Conservation (phyloP, 2,113 vertebrate genomes). For the Pygoscelis antarcticus region DNA sequence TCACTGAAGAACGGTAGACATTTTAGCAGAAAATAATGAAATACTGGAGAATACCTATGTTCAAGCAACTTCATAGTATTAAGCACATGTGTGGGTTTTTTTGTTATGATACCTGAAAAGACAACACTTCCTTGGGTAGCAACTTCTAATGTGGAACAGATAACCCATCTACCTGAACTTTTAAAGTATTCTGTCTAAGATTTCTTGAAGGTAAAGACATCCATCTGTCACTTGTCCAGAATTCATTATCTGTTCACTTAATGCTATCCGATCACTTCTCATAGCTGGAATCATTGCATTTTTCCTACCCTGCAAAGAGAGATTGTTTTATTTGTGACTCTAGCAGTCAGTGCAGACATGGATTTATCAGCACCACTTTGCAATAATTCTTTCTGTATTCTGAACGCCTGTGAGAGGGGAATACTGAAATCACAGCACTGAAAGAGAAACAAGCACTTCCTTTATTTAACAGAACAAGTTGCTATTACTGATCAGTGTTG, state of each 20-base stretch:
- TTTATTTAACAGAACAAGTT: not conserved
- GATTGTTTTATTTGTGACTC: not conserved
- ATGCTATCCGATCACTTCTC: not conserved
- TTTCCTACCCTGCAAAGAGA: not conserved
- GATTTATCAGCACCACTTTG: not conserved
- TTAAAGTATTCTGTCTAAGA: not conserved
- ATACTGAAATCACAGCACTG: not conserved
- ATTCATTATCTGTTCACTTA: not conserved
- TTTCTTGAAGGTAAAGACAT: not conserved
- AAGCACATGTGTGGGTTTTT: rapidly evolving
- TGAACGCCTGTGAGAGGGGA: not conserved
- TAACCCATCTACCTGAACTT: not conserved
- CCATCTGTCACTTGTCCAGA: not conserved
- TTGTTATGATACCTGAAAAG: not conserved
- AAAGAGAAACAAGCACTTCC: not conserved
- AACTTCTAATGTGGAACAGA: not conserved
- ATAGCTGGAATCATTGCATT: not conserved
- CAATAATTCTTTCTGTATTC: not conserved
- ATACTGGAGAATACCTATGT: not conserved
- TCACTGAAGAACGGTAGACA: not conserved
- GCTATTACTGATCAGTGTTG: not conserved
- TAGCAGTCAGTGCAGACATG: not conserved
- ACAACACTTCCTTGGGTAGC: not conserved
- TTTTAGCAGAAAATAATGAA: not conserved
- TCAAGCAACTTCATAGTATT: not conserved